phyloP scores from a whole-genome alignment of 2,888 invertebrate species.

The Stegophylla sp. region DNA sequence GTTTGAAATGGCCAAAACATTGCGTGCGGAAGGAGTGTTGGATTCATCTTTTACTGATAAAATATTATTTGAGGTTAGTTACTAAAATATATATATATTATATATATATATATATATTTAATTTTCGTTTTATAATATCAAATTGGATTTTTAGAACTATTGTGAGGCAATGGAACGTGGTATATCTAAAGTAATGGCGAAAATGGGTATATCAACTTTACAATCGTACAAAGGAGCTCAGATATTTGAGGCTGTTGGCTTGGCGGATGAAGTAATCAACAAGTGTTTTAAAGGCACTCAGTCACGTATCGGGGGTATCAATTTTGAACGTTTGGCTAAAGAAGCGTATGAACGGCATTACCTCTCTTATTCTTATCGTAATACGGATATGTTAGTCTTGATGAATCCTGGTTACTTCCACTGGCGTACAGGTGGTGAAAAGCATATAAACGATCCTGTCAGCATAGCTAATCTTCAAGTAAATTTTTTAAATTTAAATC shows the following conservation, averaged over 20 bases:
- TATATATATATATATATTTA: background rate
- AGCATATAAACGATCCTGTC: conserved; percentile 95
- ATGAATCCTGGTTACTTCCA: conserved; percentile 93
- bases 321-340: conserved; percentile 83
- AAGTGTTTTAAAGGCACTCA: conserved; percentile 88
- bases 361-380: conserved; percentile 74
- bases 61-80: conserved; percentile 74
- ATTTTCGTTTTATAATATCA: conserved; percentile 23
- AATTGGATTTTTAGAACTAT: conserved; percentile 71
- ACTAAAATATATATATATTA: background rate
- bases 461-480: conserved; percentile 79
- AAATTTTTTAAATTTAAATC: conserved; percentile 58
- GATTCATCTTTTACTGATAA: conserved; percentile 79
- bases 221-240: conserved; percentile 99
- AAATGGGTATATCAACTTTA: conserved; percentile 98
- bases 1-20: conserved; percentile 86
- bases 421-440: conserved; percentile 96
- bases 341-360: conserved; percentile 85
- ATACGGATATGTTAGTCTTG: conserved; percentile 76
- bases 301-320: conserved; percentile 85
- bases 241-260: conserved; percentile 97
- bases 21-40: conserved; percentile 85
- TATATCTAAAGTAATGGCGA: conserved; percentile 94
- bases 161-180: conserved; percentile 90
- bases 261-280: conserved; percentile 89